These are phyloP conservation scores for Chrysemys picta DNA, from an alignment of 2,113 vertebrate genomes.

Conservation along the genomic window DNA sequence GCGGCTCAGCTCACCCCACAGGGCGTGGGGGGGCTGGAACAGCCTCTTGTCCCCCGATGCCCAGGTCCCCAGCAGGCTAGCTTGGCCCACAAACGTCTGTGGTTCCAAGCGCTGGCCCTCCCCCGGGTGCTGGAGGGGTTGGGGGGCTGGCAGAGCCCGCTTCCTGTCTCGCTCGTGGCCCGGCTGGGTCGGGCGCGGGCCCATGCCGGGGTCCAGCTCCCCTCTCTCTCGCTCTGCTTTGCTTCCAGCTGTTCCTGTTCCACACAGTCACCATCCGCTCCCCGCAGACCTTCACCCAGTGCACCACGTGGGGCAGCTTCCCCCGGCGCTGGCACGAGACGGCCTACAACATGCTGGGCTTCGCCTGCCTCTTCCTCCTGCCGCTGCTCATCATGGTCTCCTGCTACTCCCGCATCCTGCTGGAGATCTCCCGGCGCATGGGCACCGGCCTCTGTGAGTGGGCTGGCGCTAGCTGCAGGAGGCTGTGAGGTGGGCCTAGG, in stretches of 20 bases:
- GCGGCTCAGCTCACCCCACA: no score
- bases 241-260: constrained; percentile 77
- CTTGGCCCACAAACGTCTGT: no score
- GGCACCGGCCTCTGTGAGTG: constrained; percentile 63
- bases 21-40: no score
- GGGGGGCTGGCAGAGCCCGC: background rate
- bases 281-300: constrained; percentile 75
- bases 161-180: no score
- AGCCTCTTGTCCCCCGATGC: no score
- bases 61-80: no score
- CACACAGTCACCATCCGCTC: constrained; percentile 43
- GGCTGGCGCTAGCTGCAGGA: background rate
- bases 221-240: background rate
- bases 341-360: constrained; percentile 77
- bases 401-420: constrained; percentile 72
- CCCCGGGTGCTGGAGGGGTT: accelerated
- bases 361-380: constrained; percentile 77
- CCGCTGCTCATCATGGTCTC: constrained; percentile 73
- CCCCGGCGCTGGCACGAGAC: constrained; percentile 72
- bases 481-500: no score
- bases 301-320: constrained; percentile 76
- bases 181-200: accelerated
- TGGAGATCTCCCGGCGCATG: constrained; percentile 67
- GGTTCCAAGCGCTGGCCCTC: no score
- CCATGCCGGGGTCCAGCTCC: accelerated